These are phyloP conservation scores for Tribolium freemani DNA, from an alignment of 2,888 invertebrate genomes.

Conservation along the genomic window DNA sequence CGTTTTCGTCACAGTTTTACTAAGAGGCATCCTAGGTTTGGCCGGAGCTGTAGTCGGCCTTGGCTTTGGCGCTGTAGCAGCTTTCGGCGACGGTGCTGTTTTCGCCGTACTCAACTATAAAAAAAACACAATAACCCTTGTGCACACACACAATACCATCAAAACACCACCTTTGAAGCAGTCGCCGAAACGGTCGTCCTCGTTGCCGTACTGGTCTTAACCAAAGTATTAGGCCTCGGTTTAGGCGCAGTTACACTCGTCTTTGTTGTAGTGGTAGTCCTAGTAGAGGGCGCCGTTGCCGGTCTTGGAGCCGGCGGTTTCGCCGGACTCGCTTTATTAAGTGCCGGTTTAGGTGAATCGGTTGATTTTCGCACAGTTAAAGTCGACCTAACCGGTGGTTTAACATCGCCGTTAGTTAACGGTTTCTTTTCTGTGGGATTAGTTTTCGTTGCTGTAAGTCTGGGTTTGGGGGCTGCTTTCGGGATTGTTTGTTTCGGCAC, in stretches of 20 bases:
- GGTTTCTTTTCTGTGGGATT: slow-evolving; percentile 69
- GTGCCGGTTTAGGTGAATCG: not conserved
- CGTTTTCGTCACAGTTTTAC: slow-evolving; percentile 55
- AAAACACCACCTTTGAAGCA: slow-evolving; percentile 46
- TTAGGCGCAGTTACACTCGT: slow-evolving; percentile 17
- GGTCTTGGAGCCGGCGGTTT: slow-evolving; percentile 44
- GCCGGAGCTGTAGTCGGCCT: slow-evolving; percentile 50
- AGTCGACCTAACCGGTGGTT: slow-evolving; percentile 58
- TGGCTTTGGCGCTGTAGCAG: slow-evolving; percentile 49
- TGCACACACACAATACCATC: not conserved
- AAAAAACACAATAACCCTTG: not conserved
- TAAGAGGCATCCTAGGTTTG: slow-evolving; percentile 55
- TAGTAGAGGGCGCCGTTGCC: slow-evolving; percentile 44
- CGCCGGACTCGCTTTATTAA: slow-evolving; percentile 36
- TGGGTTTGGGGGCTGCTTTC: slow-evolving; percentile 27
- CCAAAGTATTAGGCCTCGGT: slow-evolving; percentile 34
- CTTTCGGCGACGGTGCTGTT: slow-evolving; percentile 40
- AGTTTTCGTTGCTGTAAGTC: slow-evolving; percentile 28
- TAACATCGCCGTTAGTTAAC: slow-evolving; percentile 72
- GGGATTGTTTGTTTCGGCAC: slow-evolving; percentile 49
- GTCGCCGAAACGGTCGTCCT: slow-evolving; percentile 49
- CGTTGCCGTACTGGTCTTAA: slow-evolving; percentile 44
- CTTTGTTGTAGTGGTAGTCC: slow-evolving; percentile 52
- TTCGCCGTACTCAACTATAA: slow-evolving; percentile 34
- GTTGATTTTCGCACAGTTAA: slow-evolving; percentile 43